Base-by-base conservation (phyloP, 2,113 vertebrate species). In the Aphyosemion australe region DNA sequence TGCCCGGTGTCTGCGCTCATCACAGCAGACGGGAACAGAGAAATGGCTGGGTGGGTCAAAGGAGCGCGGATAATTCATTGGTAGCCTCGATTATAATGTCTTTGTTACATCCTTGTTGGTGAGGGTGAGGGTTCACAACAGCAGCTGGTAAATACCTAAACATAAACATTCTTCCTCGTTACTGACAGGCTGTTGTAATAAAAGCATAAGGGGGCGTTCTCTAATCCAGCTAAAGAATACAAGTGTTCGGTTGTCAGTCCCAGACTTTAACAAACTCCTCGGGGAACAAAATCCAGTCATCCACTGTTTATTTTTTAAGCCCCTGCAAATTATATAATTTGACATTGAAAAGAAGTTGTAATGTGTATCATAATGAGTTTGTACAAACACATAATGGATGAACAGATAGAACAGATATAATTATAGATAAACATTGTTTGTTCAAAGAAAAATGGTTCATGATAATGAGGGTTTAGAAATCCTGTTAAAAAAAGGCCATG, bases 381-480 rank as follows among this genome's bases (percentile, higher is more conserved):
- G 64, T 20, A 41, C 49, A 74, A 75, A 61, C 11, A 19, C 65
- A 11, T 76, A 79, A 82, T 61, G 54, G 65, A 68, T 50, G 54
- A 18, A 58, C 41, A 56, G 50, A 84, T 65, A 68, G 74, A 10
- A 15, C 19, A 55, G 54, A 80, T 80, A 31, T 78, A 79, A 82
- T 84, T 81, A 81, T 55, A 83, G 83, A 84, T 80, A 69, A 49
- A 41, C 31, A 54, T 61, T 78, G 81, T 78, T 84, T 84, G 63
- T 66, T 77, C 61, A 54, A 47, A 71, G 47, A 43, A 69, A 47
- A 52, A 61, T 56, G 3, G 42, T 74, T 72, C 65, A 76, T 87
- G 73, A 62, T 49, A 21, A 58, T 52, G 54, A 53, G 26, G 66
- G 13, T 55, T 72, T 54, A 51, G 49, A 37, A 52, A 48, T 43